phyloP scores from a whole-genome alignment of 2,888 invertebrate species.

The Nomada fucata region DNA sequence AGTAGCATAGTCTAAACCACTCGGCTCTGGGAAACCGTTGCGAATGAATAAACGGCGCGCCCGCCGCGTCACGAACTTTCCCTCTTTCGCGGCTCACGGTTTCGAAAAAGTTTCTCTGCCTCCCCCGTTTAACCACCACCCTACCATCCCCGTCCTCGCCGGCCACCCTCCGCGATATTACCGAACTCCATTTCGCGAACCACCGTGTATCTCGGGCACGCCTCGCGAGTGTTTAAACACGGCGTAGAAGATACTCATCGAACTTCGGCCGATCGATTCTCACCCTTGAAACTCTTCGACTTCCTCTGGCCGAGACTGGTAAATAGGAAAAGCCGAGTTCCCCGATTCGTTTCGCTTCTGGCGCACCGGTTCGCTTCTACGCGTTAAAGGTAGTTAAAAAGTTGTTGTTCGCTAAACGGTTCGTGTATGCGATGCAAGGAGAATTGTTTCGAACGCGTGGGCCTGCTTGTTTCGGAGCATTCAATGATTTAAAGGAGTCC shows the following conservation, averaged over 20 bases:
- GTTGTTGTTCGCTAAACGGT: not conserved
- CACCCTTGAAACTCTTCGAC: slow-evolving; percentile 23
- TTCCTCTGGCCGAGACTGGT: not conserved
- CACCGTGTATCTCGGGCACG: not conserved
- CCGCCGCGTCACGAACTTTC: slow-evolving; percentile 9
- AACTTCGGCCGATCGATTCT: slow-evolving; percentile 37
- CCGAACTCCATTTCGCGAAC: slow-evolving; percentile 1
- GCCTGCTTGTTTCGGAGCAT: no score
- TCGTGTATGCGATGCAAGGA: not conserved
- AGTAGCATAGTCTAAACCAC: not conserved
- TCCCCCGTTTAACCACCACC: slow-evolving; percentile 3
- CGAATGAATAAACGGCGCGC: slow-evolving; percentile 39
- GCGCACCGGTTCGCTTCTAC: slow-evolving; percentile 20
- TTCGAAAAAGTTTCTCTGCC: slow-evolving; percentile 20
- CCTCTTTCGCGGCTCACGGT: slow-evolving; percentile 20
- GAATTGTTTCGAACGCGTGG: not conserved
- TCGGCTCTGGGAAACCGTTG: slow-evolving; percentile 25
- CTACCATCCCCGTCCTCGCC: not conserved
- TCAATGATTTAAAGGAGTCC: no score
- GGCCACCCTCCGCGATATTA: slow-evolving; percentile 6
- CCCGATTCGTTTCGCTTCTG: slow-evolving; percentile 21
- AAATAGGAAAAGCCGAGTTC: slow-evolving; percentile 20
- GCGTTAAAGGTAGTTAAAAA: slow-evolving; percentile 17
- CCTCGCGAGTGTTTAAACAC: slow-evolving; percentile 25
- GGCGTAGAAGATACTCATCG: slow-evolving; percentile 16